Percentiles rank a stretch among this genome's conserved stretches.
These are phyloP conservation scores for Pygoscelis adeliae DNA, from an alignment of 2,113 vertebrate genomes.

Conservation along the genomic window DNA sequence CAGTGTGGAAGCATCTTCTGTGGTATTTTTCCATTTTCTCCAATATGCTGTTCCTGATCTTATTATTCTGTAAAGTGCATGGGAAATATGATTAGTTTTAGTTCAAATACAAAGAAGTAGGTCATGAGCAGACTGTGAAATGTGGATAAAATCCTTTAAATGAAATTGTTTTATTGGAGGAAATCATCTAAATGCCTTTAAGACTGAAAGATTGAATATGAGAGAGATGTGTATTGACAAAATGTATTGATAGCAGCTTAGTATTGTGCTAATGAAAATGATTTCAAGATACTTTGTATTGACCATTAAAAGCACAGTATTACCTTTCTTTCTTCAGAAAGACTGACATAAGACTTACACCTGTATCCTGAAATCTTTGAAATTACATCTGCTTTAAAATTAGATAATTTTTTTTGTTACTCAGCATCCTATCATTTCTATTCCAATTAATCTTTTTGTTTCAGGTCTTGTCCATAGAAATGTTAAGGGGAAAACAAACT, in stretches of 20 bases:
- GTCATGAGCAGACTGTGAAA: conserved; percentile 41
- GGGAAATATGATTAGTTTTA: conserved; percentile 31
- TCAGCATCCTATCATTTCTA: not conserved
- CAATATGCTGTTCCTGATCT: not conserved
- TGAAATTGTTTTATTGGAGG: conserved; percentile 23
- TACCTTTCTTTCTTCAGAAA: not conserved
- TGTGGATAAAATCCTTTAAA: conserved; percentile 39
- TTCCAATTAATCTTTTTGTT: not conserved
- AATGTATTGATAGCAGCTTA: not conserved
- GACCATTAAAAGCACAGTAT: not conserved
- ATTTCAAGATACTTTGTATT: not conserved
- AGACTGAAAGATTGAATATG: not conserved
- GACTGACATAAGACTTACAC: not conserved
- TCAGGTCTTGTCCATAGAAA: not conserved
- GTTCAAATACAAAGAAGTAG: conserved; percentile 45
- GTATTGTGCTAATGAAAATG: not conserved
- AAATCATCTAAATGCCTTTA: not conserved
- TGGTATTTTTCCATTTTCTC: not conserved
- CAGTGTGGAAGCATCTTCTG: not conserved
- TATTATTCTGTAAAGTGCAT: conserved; percentile 7
- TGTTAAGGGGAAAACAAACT: not conserved
- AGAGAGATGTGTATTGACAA: not conserved
- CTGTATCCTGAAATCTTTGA: not conserved
- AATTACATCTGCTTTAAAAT: not conserved
- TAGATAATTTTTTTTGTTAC: not conserved